Evolutionary conservation across 2,113 vertebrate genomes (phyloP), one percentile per base, ranked within the genome.

Genomic region (Strix aluco): DNA sequence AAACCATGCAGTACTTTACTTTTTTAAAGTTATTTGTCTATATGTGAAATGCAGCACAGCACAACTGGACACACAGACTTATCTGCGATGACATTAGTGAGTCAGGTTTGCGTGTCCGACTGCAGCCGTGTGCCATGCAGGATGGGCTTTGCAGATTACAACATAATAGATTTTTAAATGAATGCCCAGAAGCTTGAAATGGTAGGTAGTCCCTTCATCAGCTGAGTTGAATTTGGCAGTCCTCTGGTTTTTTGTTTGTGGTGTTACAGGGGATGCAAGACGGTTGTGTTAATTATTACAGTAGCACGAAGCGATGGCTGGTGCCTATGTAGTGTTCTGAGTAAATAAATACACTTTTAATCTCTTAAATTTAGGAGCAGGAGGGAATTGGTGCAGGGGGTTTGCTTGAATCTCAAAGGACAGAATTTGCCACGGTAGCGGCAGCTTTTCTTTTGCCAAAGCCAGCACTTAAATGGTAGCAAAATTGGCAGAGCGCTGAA

Each of bases 121-220:
- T 94, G 55, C 38, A 63, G 55, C 44, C 25, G 3, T 49, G 54
- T 81, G 70, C 88, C 5, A 0, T 20, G 71, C 89, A 73, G 65
- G 77, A 59, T 57, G 70, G 46, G 61, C 47, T 92, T 81, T 90
- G 82, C 89, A 75, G 74, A 58, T 86, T 40, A 27, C 42, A 51
- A 7, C 36, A 0, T 51, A 27, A 66, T 40, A 59, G 58, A 36
- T 70, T 82, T 51, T 34, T 44, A 58, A 72, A n/a, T 66, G 9
- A 7, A 20, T 47, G 13, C 63, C n/a, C 22, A 23, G 75, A 42
- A 90, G 9, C 55, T 79, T 3, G 55, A 34, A 71, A 15, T 13
- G 30, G 17, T 38, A 61, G 74, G 55, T 70, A 9, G 55, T 44
- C 20, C 79, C 73, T 77, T 36, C 57, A 47, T 81, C 49, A 23